Conservation (phyloP, 2,797 vertebrate genomes). For the Intellagama lesueurii region DNA sequence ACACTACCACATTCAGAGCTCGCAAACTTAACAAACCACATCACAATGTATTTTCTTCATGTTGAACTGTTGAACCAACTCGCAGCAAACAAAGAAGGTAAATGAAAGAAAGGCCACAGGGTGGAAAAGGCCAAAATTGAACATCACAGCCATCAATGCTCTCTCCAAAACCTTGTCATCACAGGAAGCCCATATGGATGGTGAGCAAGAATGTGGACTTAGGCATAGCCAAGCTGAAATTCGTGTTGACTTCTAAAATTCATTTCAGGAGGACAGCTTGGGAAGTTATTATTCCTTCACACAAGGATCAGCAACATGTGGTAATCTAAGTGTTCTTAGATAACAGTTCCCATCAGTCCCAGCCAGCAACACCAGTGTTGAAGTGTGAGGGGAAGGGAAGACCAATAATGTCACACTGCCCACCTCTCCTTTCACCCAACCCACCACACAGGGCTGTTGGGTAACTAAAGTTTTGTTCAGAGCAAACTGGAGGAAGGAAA, state of each 20-base stretch:
- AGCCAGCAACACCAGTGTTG: too few relatives aligned
- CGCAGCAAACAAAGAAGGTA: neutral
- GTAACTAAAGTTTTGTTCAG: neutral
- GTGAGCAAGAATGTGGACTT: neutral
- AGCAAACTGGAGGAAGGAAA: neutral
- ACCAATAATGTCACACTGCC: neutral
- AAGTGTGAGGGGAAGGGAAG: too few relatives aligned
- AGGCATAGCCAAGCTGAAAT: neutral
- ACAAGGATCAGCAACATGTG: too few relatives aligned
- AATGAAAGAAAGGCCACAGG: neutral
- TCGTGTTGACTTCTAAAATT: neutral
- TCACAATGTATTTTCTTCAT: neutral
- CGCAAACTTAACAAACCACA: neutral
- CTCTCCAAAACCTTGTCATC: neutral
- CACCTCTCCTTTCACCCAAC: neutral
- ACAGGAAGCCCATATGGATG: neutral
- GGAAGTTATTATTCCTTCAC: too few relatives aligned
- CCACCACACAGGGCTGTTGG: neutral
- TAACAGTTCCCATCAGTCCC: too few relatives aligned
- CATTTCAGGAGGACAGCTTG: neutral
- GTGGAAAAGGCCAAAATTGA: neutral
- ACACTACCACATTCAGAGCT: neutral
- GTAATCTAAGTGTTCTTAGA: too few relatives aligned
- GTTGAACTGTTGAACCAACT: neutral
- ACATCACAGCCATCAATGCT: neutral